Evolutionary conservation across 2,888 invertebrate genomes (phyloP).

Genomic region (Leptopilina drosophilae): DNA sequence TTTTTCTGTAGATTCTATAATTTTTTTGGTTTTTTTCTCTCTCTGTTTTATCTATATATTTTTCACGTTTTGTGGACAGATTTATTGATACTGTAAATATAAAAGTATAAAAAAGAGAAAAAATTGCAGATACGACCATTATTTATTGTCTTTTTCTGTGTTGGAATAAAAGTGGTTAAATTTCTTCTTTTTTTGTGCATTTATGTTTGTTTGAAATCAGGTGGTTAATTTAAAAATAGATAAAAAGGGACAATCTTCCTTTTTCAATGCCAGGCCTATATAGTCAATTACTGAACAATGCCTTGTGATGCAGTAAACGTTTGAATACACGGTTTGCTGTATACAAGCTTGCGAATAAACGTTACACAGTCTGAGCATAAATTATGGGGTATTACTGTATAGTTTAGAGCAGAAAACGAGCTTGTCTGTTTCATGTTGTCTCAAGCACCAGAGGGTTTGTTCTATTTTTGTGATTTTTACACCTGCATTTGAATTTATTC

Average conservation of each 20-base stretch:
- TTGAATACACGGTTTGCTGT: not conserved
- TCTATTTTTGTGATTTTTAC: not conserved
- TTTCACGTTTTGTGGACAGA: too few species aligned
- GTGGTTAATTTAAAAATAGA: not conserved
- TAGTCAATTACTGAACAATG: slow-evolving; percentile 21
- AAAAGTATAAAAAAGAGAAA: too few species aligned
- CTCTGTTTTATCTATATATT: too few species aligned
- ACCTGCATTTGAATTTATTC: too few species aligned
- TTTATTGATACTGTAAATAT: too few species aligned
- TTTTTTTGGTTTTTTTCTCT: not conserved
- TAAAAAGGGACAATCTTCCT: not conserved
- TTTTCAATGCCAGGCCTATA: not conserved
- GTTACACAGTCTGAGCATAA: slow-evolving; percentile 55
- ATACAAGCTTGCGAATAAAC: slow-evolving; percentile 39
- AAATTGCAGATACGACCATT: too few species aligned
- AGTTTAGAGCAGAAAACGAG: slow-evolving; percentile 45
- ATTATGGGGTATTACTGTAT: slow-evolving; percentile 51
- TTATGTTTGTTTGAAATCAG: too few species aligned
- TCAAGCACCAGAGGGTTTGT: slow-evolving; percentile 14
- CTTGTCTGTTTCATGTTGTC: slow-evolving; percentile 49
- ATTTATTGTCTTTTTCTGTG: too few species aligned
- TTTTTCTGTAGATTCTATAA: not conserved
- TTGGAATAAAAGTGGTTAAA: too few species aligned
- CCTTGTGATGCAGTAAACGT: not conserved
- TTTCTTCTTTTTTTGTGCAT: too few species aligned